Percentiles rank a stretch among this genome's conserved stretches.
These are phyloP conservation scores for Oxycera nigricornis DNA, from an alignment of 2,888 invertebrate genomes.

Conservation along the genomic window DNA sequence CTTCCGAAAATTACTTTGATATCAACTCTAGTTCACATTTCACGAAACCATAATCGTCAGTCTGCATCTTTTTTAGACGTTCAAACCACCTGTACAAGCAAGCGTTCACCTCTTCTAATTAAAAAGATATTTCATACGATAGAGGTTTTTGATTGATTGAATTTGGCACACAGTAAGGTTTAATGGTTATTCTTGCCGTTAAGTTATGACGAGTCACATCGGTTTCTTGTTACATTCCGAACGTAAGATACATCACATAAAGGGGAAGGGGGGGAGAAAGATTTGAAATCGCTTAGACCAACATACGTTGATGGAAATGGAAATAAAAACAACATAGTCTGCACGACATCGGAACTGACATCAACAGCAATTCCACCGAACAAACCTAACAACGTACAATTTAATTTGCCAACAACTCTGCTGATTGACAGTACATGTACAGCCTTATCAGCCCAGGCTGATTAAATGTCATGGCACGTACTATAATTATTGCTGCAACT, in stretches of 20 bases:
- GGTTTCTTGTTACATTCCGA: too few species aligned
- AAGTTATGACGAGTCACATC: too few species aligned
- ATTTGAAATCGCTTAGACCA: background rate
- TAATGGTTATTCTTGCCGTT: background rate
- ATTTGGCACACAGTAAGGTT: background rate
- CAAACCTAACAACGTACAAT: background rate
- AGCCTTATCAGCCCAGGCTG: conserved; percentile 8
- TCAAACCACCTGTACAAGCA: too few species aligned
- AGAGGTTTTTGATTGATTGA: background rate
- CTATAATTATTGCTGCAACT: background rate
- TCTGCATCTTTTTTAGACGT: background rate
- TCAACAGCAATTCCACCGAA: background rate
- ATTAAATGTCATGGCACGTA: conserved; percentile 28
- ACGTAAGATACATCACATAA: too few species aligned
- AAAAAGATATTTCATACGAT: background rate
- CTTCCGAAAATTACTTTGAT: too few species aligned
- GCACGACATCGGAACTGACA: background rate
- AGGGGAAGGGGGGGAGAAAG: too few species aligned
- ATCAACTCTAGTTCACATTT: too few species aligned
- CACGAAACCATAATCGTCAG: background rate
- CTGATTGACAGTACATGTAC: conserved; percentile 29
- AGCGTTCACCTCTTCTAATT: background rate
- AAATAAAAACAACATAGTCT: background rate
- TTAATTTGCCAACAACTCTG: background rate
- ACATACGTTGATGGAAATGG: background rate